phyloP scores from a whole-genome alignment of 2,113 vertebrate species.

The Eclectus roratus region DNA sequence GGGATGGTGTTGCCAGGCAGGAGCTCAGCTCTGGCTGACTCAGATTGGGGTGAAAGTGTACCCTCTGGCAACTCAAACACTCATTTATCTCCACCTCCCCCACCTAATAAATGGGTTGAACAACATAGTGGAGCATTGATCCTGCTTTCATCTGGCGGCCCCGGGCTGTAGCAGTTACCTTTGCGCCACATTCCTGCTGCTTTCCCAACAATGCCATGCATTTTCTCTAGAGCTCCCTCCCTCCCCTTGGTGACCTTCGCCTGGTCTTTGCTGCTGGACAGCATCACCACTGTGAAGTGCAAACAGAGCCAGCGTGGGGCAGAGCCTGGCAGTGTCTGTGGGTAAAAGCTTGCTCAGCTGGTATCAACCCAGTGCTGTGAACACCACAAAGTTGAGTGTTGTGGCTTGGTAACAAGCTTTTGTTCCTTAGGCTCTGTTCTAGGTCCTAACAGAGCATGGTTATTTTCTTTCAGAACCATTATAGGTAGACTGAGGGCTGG shows the following conservation, averaged over 20 bases:
- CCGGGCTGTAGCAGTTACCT: slow-evolving; percentile 34
- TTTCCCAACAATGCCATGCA: neutral
- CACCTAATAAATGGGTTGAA: slow-evolving; percentile 42
- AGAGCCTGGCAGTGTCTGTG: neutral
- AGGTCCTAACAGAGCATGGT: neutral
- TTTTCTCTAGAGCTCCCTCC: neutral
- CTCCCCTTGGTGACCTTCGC: neutral
- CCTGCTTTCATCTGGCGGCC: slow-evolving; percentile 7
- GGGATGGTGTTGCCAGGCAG: slow-evolving; percentile 31
- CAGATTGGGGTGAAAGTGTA: slow-evolving; percentile 49
- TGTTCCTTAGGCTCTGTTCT: neutral
- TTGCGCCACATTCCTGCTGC: slow-evolving; percentile 48
- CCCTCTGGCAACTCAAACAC: slow-evolving; percentile 25
- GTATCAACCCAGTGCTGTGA: neutral
- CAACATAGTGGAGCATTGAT: slow-evolving; percentile 45
- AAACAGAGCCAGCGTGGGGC: accelerated
- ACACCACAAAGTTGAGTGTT: accelerated
- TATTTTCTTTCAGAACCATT: neutral
- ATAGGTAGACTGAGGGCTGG: neutral
- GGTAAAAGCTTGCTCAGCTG: neutral
- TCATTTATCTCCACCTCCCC: slow-evolving; percentile 11
- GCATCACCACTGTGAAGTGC: accelerated
- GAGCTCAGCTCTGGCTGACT: slow-evolving; percentile 29
- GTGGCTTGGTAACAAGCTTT: neutral
- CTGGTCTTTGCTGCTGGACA: neutral